Evolutionary conservation across 2,888 invertebrate species (phyloP).

Genomic region (Eristalis tenax): DNA sequence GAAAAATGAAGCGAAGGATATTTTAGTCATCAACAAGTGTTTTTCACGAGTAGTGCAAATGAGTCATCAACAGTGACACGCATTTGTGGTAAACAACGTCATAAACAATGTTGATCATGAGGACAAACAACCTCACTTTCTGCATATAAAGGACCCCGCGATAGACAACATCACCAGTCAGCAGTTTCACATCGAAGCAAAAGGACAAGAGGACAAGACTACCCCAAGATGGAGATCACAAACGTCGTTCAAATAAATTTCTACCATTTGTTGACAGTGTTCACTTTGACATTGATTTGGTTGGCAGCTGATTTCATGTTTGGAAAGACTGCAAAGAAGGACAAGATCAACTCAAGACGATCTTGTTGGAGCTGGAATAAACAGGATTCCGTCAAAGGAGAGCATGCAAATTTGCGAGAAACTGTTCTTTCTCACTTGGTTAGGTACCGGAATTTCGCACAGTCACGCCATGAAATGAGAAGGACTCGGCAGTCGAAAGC

Average conservation of each 20-base stretch:
- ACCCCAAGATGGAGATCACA: not conserved
- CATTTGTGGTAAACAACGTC: not conserved
- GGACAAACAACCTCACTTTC: not conserved
- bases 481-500: not conserved
- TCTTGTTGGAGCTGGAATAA: not conserved
- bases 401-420: not conserved
- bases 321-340: not conserved
- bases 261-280: not conserved
- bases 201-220: not conserved
- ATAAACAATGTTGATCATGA: not conserved
- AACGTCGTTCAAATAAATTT: constrained; percentile 1
- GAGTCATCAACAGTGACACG: not conserved
- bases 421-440: not conserved
- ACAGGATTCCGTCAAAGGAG: not conserved
- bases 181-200: not conserved
- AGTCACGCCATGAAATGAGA: not conserved
- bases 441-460: not conserved
- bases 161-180: not conserved
- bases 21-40: no score
- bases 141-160: not conserved
- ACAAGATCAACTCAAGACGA: not conserved
- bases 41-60: no score
- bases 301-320: not conserved
- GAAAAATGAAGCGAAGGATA: no score
- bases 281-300: not conserved